Evolutionary conservation across 2,888 invertebrate species (phyloP).

Genomic region (Lordiphosa andalusiaca): DNA sequence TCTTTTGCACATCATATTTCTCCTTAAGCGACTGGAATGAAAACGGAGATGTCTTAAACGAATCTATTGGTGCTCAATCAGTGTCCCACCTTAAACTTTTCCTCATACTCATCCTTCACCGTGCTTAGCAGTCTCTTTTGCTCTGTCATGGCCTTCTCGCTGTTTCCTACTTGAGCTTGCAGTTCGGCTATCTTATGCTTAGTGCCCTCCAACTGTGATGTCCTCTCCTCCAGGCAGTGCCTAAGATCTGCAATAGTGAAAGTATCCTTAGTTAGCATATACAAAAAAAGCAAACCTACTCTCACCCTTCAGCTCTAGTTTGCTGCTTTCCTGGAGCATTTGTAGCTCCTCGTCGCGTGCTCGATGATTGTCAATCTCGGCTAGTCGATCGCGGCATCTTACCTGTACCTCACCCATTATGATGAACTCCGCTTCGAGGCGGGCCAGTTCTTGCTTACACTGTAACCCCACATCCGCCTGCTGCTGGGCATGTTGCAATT

Average conservation of each 20-base stretch:
- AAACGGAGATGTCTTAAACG: not conserved
- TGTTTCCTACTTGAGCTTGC: slow-evolving; percentile 82
- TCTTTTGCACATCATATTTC: slow-evolving; percentile 83
- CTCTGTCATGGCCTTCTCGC: slow-evolving; percentile 83
- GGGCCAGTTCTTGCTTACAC: slow-evolving; percentile 82
- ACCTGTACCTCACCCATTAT: slow-evolving; percentile 83
- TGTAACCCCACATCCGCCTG: slow-evolving; percentile 81
- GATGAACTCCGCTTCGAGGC: slow-evolving; percentile 82
- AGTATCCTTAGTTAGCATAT: no score
- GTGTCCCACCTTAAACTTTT: slow-evolving; percentile 81
- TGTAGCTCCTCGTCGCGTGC: slow-evolving; percentile 81
- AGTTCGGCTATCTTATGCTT: slow-evolving; percentile 83
- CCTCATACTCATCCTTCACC: slow-evolving; percentile 84
- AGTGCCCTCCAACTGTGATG: slow-evolving; percentile 82
- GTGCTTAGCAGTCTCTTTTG: slow-evolving; percentile 84
- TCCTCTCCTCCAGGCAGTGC: slow-evolving; percentile 82
- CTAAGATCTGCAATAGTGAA: slow-evolving; percentile 80
- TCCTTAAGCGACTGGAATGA: slow-evolving; percentile 82
- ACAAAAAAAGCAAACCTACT: no score
- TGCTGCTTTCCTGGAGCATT: slow-evolving; percentile 81
- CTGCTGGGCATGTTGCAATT: slow-evolving; percentile 81
- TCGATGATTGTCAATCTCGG: slow-evolving; percentile 80
- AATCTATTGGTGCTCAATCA: not conserved
- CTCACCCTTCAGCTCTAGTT: slow-evolving; percentile 81
- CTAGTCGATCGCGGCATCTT: slow-evolving; percentile 82